phyloP scores from a whole-genome alignment of 2,888 invertebrate genomes.

The Macropis europaea region DNA sequence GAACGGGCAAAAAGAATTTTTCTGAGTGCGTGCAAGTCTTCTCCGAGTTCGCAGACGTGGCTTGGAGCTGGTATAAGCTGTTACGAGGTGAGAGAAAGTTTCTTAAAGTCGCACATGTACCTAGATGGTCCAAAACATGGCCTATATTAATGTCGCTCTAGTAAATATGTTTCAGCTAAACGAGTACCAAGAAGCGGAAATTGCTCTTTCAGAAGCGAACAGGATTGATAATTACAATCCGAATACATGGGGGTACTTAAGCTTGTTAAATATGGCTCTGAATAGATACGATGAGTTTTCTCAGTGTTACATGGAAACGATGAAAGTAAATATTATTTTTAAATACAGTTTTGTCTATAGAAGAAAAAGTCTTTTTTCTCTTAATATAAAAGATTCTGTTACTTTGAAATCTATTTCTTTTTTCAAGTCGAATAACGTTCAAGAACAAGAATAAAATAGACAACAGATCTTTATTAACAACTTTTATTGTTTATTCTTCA shows the following conservation, averaged over 20 bases:
- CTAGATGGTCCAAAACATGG: too few relatives aligned
- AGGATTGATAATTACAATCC: constrained; percentile 63
- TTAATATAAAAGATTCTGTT: too few relatives aligned
- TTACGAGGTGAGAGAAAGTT: constrained; percentile 58
- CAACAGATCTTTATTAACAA: constrained; percentile 61
- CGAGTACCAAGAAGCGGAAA: constrained; percentile 64
- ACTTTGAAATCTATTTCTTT: too few relatives aligned
- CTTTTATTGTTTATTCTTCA: constrained; percentile 54
- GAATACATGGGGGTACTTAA: constrained; percentile 69
- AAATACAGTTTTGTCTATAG: not conserved
- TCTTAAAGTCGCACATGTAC: not conserved
- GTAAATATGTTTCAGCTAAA: constrained; percentile 51
- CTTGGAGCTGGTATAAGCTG: constrained; percentile 66
- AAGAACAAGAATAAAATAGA: not conserved
- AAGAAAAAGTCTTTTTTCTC: too few relatives aligned
- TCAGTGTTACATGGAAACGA: constrained; percentile 70
- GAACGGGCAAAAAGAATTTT: constrained; percentile 61
- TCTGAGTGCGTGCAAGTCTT: constrained; percentile 56
- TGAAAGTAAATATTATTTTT: constrained; percentile 21
- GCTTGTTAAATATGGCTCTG: constrained; percentile 67
- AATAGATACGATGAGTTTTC: constrained; percentile 67
- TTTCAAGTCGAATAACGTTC: too few relatives aligned
- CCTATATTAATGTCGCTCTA: too few relatives aligned
- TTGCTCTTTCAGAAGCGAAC: constrained; percentile 68
- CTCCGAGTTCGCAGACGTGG: constrained; percentile 67